phyloP scores from a whole-genome alignment of 2,113 vertebrate genomes.

The Ahaetulla prasina region DNA sequence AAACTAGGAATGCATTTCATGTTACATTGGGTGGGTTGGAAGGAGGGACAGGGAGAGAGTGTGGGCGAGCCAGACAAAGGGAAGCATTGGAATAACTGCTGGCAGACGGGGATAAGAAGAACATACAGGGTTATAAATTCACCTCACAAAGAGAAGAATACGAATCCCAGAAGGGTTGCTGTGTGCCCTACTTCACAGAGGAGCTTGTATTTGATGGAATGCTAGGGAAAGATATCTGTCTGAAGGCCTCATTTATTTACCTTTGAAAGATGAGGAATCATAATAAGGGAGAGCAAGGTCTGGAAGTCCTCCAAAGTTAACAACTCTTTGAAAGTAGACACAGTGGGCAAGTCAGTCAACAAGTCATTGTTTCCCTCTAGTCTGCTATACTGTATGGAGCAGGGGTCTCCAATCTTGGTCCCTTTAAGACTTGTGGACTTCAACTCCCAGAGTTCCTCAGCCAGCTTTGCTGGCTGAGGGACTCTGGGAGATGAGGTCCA shows the following conservation, averaged over 20 bases:
- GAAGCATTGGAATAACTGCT: background rate
- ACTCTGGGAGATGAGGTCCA: too few relatives aligned
- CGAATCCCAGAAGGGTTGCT: background rate
- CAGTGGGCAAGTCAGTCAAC: background rate
- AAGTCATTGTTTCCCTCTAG: background rate
- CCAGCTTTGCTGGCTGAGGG: too few relatives aligned
- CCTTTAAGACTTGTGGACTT: too few relatives aligned
- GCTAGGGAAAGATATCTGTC: background rate
- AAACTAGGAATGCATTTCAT: background rate
- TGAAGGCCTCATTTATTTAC: background rate
- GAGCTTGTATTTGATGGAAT: background rate
- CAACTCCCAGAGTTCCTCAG: too few relatives aligned
- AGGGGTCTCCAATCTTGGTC: too few relatives aligned
- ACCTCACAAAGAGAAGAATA: background rate
- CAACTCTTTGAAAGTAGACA: background rate
- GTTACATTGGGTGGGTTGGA: background rate
- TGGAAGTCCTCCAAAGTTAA: background rate
- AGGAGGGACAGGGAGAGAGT: background rate
- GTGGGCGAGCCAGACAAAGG: background rate
- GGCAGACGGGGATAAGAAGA: background rate
- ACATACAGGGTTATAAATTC: background rate
- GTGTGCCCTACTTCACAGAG: background rate
- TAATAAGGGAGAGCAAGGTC: background rate
- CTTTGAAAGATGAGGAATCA: background rate
- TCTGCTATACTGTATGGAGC: background rate